These are phyloP conservation scores for Bergia puertoricense DNA, from an alignment of 92 coral and sea anemone genomes.

Conservation along the genomic window DNA sequence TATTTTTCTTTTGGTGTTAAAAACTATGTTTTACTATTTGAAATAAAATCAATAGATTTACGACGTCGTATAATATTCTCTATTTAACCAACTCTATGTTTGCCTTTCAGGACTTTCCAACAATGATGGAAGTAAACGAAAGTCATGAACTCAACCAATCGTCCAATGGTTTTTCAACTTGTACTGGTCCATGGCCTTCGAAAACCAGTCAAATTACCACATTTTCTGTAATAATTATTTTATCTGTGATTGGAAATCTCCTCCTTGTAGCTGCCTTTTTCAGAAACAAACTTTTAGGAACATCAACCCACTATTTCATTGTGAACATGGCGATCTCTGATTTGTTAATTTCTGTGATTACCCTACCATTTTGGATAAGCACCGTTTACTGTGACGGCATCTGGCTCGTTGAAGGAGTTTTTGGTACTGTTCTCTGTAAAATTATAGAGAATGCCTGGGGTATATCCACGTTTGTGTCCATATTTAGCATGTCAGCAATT, in stretches of 20 bases:
- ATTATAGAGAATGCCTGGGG: neutral
- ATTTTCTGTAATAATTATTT: neutral
- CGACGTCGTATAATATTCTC: too few relatives aligned
- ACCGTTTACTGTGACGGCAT: neutral
- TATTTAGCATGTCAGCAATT: neutral
- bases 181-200: too few relatives aligned
- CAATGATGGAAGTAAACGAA: too few relatives aligned
- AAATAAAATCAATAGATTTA: too few relatives aligned
- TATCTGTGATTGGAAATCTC: neutral
- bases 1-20: too few relatives aligned
- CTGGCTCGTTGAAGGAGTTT: neutral
- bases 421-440: neutral
- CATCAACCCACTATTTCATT: neutral
- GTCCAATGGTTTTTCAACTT: too few relatives aligned
- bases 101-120: too few relatives aligned
- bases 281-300: neutral
- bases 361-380: neutral
- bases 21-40: too few relatives aligned
- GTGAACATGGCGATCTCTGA: constrained; percentile 12
- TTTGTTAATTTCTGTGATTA: neutral
- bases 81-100: too few relatives aligned
- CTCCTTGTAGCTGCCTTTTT: neutral
- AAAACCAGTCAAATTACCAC: neutral
- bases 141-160: too few relatives aligned
- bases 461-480: neutral